phyloP scores from a whole-genome alignment of 2,797 vertebrate species.

The Morelia viridis region DNA sequence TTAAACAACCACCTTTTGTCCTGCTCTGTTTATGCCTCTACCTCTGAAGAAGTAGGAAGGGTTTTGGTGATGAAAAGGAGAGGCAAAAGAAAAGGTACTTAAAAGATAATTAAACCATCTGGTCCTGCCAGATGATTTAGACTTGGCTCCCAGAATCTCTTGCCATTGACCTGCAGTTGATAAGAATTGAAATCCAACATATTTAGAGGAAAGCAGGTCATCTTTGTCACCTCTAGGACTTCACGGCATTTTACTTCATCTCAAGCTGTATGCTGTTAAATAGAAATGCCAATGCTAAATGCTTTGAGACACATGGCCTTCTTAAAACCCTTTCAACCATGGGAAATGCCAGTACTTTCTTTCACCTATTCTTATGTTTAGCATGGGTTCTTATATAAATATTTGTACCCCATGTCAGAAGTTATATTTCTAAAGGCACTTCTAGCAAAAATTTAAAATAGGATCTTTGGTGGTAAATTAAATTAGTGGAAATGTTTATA shows the following conservation, averaged over 20 bases:
- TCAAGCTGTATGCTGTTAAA: not conserved
- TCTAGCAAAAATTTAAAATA: not conserved
- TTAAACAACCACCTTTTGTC: not conserved
- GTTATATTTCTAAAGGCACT: not conserved
- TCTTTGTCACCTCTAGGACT: not conserved
- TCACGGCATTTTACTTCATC: not conserved
- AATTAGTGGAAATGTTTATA: not conserved
- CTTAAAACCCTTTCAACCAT: not conserved
- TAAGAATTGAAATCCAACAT: not conserved
- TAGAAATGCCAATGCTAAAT: not conserved
- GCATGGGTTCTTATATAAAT: not conserved
- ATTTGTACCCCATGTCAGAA: not conserved
- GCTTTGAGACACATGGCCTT: not conserved
- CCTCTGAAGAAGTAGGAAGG: not conserved
- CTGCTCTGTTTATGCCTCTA: not conserved
- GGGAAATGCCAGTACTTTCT: not conserved
- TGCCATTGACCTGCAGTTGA: not conserved
- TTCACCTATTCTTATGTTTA: not conserved
- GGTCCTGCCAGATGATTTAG: not conserved
- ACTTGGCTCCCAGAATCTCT: not conserved
- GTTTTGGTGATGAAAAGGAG: not conserved
- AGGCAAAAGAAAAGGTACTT: not conserved
- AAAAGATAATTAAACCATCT: not conserved
- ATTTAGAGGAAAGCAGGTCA: not conserved
- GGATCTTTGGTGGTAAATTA: not conserved